Evolutionary conservation across 2,113 vertebrate genomes (phyloP).

Genomic region (Anolis carolinensis): DNA sequence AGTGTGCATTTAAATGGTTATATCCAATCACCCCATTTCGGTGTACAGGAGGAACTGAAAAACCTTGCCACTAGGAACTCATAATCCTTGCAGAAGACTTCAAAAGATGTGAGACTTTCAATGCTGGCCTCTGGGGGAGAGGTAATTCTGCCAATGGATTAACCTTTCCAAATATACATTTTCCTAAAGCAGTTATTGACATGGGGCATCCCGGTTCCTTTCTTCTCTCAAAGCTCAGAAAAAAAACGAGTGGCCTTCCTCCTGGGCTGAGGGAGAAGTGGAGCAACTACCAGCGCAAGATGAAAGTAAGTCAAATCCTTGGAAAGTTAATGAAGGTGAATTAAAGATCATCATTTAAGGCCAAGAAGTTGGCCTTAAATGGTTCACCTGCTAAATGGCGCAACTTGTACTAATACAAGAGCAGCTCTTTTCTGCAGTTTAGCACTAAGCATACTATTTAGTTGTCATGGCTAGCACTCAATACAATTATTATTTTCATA

Average conservation of each 20-base stretch:
- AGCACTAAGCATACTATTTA: not conserved
- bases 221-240: constrained; percentile 24
- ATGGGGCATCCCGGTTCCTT: not conserved
- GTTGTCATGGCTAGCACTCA: not conserved
- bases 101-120: constrained; percentile 27
- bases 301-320: not conserved
- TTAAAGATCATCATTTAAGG: constrained; percentile 19
- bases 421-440: not conserved
- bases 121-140: constrained; percentile 13
- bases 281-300: constrained; percentile 10
- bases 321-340: not conserved
- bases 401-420: not conserved
- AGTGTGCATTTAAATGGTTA: not conserved
- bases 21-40: not conserved
- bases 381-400: not conserved
- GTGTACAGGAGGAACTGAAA: not conserved
- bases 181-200: not conserved
- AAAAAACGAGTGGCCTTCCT: not conserved
- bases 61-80: not conserved
- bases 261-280: not conserved
- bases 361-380: not conserved
- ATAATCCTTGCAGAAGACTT: constrained; percentile 9
- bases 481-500: not conserved
- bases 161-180: constrained; percentile 11
- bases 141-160: constrained; percentile 6